phyloP scores from a whole-genome alignment of 1,140 invertebrate species.

The Ostrea edulis region DNA sequence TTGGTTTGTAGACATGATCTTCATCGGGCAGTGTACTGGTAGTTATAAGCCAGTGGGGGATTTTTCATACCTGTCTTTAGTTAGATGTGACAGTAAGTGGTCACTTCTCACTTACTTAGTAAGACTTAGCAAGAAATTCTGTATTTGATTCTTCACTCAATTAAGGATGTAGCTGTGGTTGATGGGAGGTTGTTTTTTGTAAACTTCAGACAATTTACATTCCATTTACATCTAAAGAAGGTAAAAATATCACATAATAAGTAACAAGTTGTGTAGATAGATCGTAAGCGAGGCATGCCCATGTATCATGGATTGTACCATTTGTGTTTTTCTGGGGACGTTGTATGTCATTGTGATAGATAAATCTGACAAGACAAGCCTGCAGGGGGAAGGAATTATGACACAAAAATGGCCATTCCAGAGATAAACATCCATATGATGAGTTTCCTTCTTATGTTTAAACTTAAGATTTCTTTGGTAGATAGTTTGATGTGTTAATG shows the following conservation, averaged over 20 bases:
- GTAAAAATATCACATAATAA: neutral
- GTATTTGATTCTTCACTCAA: neutral
- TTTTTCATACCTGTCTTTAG: neutral
- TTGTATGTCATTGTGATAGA: neutral
- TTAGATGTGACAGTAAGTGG: neutral
- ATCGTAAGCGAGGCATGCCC: neutral
- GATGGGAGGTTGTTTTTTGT: neutral
- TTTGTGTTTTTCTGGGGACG: neutral
- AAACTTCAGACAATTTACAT: neutral
- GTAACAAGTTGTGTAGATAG: neutral
- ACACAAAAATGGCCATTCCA: neutral
- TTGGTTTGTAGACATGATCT: neutral
- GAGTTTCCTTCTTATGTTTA: conserved; percentile 10
- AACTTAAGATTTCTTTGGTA: conserved; percentile 2
- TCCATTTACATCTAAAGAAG: neutral
- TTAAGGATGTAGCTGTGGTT: neutral
- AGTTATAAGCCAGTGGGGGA: neutral
- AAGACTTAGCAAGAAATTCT: neutral
- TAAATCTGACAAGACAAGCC: conserved; percentile 3
- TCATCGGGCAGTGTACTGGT: neutral
- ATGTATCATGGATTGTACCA: neutral
- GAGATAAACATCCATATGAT: conserved; percentile 1
- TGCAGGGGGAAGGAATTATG: neutral
- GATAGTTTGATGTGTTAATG: conserved; percentile 23
- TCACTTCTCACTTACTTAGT: neutral